A percentile compares a stretch with the other conserved stretches of the same genome.
Evolutionary conservation across 2,888 invertebrate species (phyloP).

Genomic region (Cataglyphis livida): DNA sequence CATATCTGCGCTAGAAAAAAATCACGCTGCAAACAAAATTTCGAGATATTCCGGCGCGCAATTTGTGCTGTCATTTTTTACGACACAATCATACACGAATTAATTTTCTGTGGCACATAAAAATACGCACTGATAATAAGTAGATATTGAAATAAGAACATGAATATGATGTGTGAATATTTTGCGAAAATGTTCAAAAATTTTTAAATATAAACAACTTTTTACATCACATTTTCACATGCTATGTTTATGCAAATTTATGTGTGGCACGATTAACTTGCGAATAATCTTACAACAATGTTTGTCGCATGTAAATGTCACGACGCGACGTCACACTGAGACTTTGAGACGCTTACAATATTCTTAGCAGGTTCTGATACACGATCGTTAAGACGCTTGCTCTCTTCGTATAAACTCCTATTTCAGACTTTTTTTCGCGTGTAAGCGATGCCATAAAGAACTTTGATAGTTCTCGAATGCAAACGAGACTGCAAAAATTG

Average conservation of each 20-base stretch:
- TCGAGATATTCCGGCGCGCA: neutral
- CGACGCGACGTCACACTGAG: neutral
- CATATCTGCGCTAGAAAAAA: constrained; percentile 3
- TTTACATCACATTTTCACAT: neutral
- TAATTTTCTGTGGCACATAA: constrained; percentile 20
- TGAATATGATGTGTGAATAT: neutral
- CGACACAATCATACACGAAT: neutral
- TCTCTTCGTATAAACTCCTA: constrained; percentile 29
- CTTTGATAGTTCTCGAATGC: constrained; percentile 16
- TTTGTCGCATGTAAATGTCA: constrained; percentile 1
- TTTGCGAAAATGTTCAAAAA: neutral
- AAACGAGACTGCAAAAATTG: constrained; percentile 23
- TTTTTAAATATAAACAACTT: constrained; percentile 4
- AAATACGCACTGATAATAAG: neutral
- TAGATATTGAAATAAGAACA: constrained; percentile 12
- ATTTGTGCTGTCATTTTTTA: constrained; percentile 26
- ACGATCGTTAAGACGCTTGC: constrained; percentile 42
- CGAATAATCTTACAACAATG: constrained; percentile 20
- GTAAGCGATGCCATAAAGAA: constrained; percentile 29
- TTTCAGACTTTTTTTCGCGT: constrained; percentile 28
- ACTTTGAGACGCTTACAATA: constrained; percentile 33
- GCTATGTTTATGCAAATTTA: constrained; percentile 4
- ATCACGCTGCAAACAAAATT: neutral
- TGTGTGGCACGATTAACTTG: neutral
- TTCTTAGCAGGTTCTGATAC: constrained; percentile 46